Evolutionary conservation across 2,113 vertebrate genomes (phyloP).

Genomic region (Cryptomyrus ogoouensis): DNA sequence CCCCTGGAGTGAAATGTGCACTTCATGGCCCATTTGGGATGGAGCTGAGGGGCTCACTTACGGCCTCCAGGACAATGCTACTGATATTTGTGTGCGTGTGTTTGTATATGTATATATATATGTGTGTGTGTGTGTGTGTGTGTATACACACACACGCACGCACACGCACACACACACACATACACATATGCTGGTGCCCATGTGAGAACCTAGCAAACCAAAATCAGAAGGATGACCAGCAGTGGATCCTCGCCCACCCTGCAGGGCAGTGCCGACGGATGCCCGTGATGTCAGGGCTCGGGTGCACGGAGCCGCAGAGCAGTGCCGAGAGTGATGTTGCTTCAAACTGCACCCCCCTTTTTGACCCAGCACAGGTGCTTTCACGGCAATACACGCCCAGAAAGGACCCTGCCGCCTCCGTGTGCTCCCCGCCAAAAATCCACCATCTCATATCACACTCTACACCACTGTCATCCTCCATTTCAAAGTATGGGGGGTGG

Average conservation of each 20-base stretch:
- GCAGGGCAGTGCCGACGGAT: not conserved
- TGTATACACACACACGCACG: not conserved
- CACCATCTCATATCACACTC: not conserved
- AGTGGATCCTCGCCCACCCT: not conserved
- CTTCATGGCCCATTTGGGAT: constrained; percentile 55
- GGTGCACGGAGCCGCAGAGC: not conserved
- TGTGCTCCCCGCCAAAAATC: not conserved
- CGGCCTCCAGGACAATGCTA: constrained; percentile 89
- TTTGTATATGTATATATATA: constrained; percentile 40
- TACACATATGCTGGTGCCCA: not conserved
- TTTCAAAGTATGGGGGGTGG: not conserved
- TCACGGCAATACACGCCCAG: not conserved
- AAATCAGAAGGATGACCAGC: not conserved
- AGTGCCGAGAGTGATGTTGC: not conserved
- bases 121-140: constrained; percentile 13
- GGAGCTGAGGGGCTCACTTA: constrained; percentile 71
- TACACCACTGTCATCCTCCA: not conserved
- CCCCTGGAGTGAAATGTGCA: constrained; percentile 71
- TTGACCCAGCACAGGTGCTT: not conserved
- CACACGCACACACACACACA: not conserved
- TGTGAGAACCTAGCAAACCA: not conserved
- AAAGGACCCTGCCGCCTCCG: not conserved
- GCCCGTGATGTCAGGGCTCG: not conserved
- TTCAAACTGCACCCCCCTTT: not conserved
- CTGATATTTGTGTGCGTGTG: constrained; percentile 70